Percentiles rank a stretch among this genome's conserved stretches.
These are phyloP conservation scores for Stenichneumon culpator DNA, from an alignment of 2,888 invertebrate species.

Conservation along the genomic window DNA sequence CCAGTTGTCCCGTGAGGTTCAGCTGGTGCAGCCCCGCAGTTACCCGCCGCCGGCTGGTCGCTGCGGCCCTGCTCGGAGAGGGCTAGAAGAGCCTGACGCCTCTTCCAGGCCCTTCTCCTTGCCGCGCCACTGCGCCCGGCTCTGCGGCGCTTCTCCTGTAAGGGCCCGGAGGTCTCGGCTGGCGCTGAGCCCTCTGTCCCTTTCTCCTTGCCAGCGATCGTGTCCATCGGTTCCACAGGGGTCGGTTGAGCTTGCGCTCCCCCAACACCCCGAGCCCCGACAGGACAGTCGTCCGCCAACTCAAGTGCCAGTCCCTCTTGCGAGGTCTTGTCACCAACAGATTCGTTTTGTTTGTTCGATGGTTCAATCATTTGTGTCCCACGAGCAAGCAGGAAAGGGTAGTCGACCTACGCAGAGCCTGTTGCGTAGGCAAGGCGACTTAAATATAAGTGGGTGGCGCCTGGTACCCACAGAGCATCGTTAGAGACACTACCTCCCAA, in stretches of 20 bases:
- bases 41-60: too few relatives aligned
- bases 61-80: too few relatives aligned
- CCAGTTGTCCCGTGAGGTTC: too few relatives aligned
- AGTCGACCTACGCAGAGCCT: conserved; percentile 57
- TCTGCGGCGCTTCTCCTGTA: not conserved
- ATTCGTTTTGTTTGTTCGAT: not conserved
- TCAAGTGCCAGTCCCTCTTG: not conserved
- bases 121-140: not conserved
- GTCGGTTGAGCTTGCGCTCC: not conserved
- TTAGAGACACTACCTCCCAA: conserved; percentile 41
- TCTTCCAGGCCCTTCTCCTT: not conserved
- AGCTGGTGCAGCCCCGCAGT: too few relatives aligned
- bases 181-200: conserved; percentile 13
- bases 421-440: conserved; percentile 43
- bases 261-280: not conserved
- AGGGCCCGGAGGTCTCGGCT: not conserved
- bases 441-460: conserved; percentile 48
- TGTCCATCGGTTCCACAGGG: not conserved
- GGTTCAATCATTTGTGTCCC: not conserved
- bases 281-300: not conserved
- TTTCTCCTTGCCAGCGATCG: not conserved
- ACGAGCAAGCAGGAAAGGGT: conserved; percentile 38
- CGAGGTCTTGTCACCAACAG: not conserved
- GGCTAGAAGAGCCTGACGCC: too few relatives aligned
- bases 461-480: conserved; percentile 61